Conservation (phyloP, 2,888 invertebrate species). For the Chirona hameri region DNA sequence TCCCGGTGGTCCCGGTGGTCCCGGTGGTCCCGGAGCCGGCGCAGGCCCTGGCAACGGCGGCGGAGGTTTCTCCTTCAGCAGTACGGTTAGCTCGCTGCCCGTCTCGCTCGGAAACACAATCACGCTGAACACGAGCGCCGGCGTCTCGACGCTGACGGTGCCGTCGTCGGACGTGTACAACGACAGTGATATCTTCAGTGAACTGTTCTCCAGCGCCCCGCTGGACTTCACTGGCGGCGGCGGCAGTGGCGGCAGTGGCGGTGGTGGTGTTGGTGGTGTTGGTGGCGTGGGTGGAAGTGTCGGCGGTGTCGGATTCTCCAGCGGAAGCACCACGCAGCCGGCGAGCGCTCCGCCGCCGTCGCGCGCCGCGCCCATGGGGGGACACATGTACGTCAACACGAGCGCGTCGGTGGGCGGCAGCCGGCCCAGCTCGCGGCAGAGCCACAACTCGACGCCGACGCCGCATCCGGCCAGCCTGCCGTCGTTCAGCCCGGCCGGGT, state of each 20-base stretch:
- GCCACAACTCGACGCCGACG: constrained; percentile 12
- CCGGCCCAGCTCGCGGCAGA: constrained; percentile 23
- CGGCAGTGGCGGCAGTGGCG: background rate
- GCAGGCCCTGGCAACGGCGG: background rate
- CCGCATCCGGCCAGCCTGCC: background rate
- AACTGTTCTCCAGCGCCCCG: background rate
- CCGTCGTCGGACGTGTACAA: background rate
- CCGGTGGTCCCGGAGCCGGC: background rate
- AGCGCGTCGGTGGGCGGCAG: background rate
- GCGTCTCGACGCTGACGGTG: background rate
- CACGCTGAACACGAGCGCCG: constrained; percentile 8
- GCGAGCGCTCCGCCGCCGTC: background rate
- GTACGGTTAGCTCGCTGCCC: background rate
- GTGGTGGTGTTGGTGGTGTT: background rate
- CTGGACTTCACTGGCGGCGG: background rate
- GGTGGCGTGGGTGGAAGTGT: background rate
- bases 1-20: background rate
- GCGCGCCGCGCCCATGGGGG: background rate
- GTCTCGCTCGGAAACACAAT: background rate
- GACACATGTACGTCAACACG: constrained; percentile 8
- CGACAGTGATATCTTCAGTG: constrained; percentile 7
- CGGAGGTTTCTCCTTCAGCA: background rate
- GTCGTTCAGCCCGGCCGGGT: constrained; percentile 5
- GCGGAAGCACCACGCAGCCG: background rate
- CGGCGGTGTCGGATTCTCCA: background rate